Percentiles rank a stretch among this genome's conserved stretches.
Evolutionary conservation across 2,888 invertebrate genomes (phyloP).

Genomic region (Suillia variegata): DNA sequence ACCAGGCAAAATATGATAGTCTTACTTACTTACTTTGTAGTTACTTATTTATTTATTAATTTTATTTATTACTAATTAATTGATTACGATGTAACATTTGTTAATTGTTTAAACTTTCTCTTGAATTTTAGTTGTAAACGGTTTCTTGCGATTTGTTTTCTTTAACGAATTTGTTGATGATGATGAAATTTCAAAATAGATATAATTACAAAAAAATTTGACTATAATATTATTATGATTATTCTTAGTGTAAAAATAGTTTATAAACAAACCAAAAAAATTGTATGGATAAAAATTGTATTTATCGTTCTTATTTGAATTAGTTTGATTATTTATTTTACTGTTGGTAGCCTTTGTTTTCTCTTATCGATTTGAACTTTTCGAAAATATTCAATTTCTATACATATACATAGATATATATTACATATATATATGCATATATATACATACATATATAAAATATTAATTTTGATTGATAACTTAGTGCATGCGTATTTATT

Average conservation of each 20-base stretch:
- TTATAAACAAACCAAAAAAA: not conserved
- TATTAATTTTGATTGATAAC: constrained; percentile 7
- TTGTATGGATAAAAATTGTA: not conserved
- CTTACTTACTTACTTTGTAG: too few species aligned
- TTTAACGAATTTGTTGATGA: not conserved
- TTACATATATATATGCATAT: too few species aligned
- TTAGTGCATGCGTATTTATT: constrained; percentile 41
- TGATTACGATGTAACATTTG: too few species aligned
- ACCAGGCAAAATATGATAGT: too few species aligned
- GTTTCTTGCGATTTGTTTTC: too few species aligned
- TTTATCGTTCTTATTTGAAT: not conserved
- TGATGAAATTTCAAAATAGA: too few species aligned
- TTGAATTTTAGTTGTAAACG: too few species aligned
- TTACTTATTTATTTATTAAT: too few species aligned
- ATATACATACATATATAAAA: too few species aligned
- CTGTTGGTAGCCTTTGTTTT: not conserved
- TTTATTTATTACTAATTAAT: too few species aligned
- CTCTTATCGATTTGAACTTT: not conserved
- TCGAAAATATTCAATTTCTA: not conserved
- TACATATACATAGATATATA: too few species aligned
- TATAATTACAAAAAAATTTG: not conserved
- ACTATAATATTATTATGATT: not conserved
- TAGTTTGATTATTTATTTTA: not conserved
- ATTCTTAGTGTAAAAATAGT: not conserved
- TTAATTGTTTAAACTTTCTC: too few species aligned